Evolutionary conservation across 2,888 invertebrate genomes (phyloP).

Genomic region (Cantharis flavilabris): DNA sequence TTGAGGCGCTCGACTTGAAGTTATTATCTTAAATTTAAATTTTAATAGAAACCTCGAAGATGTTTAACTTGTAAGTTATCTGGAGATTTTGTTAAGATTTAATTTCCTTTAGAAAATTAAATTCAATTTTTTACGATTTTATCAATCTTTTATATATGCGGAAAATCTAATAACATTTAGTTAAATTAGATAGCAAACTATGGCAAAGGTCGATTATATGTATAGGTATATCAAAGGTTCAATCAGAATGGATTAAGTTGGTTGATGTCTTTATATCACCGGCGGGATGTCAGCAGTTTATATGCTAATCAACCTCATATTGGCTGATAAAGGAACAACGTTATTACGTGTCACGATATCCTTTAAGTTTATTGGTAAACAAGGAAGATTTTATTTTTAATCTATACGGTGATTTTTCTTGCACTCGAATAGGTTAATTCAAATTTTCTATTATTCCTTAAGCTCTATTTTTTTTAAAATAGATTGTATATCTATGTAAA

Average conservation of each 20-base stretch:
- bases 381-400: not conserved
- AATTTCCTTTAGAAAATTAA: not conserved
- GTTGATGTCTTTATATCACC: constrained; percentile 37
- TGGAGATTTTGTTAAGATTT: not conserved
- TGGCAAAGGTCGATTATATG: not conserved
- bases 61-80: not conserved
- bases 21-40: not conserved
- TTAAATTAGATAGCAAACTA: constrained; percentile 11
- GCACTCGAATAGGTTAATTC: not conserved
- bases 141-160: not conserved
- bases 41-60: not conserved
- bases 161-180: constrained; percentile 5
- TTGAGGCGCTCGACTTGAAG: not conserved
- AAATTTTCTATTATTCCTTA: no score
- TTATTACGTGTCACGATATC: constrained; percentile 37
- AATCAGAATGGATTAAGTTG: constrained; percentile 28
- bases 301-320: constrained; percentile 35
- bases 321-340: constrained; percentile 33
- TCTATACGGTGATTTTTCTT: not conserved
- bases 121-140: not conserved
- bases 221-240: constrained; percentile 21
- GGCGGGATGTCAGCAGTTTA: constrained; percentile 40
- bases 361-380: constrained; percentile 11
- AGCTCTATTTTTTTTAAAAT: no score
- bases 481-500: no score